A percentile compares a stretch with the other conserved stretches of the same genome.
phyloP scores from a whole-genome alignment of 2,888 invertebrate species.

The Caenorhabditis zanzibari region DNA sequence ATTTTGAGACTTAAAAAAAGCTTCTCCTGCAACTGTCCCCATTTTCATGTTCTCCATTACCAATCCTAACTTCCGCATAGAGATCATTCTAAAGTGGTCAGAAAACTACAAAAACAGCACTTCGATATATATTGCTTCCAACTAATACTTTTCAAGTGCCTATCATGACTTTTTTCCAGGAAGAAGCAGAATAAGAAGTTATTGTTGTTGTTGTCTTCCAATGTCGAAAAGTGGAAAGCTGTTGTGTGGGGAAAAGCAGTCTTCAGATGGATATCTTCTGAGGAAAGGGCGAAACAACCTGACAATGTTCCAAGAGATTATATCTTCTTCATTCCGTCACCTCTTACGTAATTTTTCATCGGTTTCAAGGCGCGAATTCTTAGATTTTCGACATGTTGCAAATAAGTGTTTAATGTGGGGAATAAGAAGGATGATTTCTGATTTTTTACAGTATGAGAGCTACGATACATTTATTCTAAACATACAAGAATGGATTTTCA shows the following conservation, averaged over 20 bases:
- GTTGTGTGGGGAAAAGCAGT: not conserved
- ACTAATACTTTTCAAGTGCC: slow-evolving; percentile 28
- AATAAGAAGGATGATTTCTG: no score
- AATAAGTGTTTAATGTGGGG: not conserved
- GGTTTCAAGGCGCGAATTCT: not conserved
- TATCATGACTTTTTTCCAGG: slow-evolving; percentile 27
- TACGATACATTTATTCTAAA: not conserved
- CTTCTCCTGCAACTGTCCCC: no score
- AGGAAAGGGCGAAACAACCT: slow-evolving; percentile 26
- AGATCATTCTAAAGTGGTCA: slow-evolving; percentile 6
- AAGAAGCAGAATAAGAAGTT: slow-evolving; percentile 8
- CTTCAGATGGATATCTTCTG: not conserved
- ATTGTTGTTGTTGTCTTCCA: not conserved
- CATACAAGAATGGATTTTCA: slow-evolving; percentile 51
- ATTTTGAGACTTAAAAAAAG: no score
- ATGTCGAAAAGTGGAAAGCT: slow-evolving; percentile 1
- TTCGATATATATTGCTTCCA: no score
- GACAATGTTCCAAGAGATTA: slow-evolving; percentile 45
- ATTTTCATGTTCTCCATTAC: no score
- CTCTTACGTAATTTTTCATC: slow-evolving; percentile 32
- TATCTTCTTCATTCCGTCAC: slow-evolving; percentile 17
- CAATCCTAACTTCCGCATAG: not conserved
- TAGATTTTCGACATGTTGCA: slow-evolving; percentile 10
- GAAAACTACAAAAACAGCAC: slow-evolving; percentile 36
- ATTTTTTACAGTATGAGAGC: not conserved